phyloP scores from a whole-genome alignment of 1,140 invertebrate genomes.

The Caerostris darwini region DNA sequence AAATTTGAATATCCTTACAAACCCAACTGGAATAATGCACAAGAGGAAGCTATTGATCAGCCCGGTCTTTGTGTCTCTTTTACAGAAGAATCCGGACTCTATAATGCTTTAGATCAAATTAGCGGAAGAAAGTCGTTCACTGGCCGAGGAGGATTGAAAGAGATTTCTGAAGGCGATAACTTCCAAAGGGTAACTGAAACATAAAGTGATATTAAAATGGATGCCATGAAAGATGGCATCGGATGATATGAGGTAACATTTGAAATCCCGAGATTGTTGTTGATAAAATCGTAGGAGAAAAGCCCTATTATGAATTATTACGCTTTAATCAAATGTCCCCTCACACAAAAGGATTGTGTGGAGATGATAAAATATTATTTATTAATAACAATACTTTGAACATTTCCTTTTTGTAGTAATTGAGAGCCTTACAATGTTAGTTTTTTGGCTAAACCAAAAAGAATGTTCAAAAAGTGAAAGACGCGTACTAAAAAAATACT shows the following conservation, averaged over 20 bases:
- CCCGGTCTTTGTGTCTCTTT: background rate
- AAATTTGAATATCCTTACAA: background rate
- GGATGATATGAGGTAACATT: background rate
- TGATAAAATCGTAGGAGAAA: background rate
- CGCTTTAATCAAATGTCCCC: too few relatives aligned
- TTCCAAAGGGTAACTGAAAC: background rate
- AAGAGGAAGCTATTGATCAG: background rate
- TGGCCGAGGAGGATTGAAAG: background rate
- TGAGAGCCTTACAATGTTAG: too few relatives aligned
- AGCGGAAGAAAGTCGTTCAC: background rate
- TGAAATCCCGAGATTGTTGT: background rate
- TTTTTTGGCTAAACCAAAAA: too few relatives aligned
- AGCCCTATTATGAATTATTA: too few relatives aligned
- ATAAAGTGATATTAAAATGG: background rate
- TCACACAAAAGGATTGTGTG: too few relatives aligned
- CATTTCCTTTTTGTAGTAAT: too few relatives aligned
- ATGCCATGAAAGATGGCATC: background rate
- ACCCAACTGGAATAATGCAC: background rate
- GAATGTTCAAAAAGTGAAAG: too few relatives aligned
- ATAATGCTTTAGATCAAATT: constrained; percentile 2
- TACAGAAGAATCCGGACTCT: background rate
- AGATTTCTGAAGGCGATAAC: background rate
- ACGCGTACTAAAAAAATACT: too few relatives aligned
- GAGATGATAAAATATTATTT: too few relatives aligned
- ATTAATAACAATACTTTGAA: too few relatives aligned